Percentiles rank a stretch among this genome's conserved stretches.
phyloP scores from a whole-genome alignment of 1,140 invertebrate species.

The Ridgeia piscesae region DNA sequence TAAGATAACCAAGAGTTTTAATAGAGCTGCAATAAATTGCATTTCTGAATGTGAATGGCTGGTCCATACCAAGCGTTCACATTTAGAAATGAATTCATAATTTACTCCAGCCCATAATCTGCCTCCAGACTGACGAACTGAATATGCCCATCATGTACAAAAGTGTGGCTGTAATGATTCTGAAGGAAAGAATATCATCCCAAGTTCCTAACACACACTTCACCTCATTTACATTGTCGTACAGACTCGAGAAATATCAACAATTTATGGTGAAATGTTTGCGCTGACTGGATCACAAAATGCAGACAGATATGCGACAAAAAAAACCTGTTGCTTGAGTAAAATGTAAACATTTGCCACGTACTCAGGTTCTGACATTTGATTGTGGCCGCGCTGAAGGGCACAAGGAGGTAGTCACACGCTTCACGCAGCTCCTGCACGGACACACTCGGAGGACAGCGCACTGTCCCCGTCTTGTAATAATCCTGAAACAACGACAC shows the following conservation, averaged over 20 bases:
- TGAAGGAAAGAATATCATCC: neutral
- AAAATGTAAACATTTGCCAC: slow-evolving; percentile 48
- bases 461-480: slow-evolving; percentile 86
- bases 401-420: slow-evolving; percentile 97
- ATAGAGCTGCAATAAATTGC: too few relatives aligned
- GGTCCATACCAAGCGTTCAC: too few relatives aligned
- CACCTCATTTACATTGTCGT: neutral
- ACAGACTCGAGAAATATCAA: neutral
- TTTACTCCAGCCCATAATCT: neutral
- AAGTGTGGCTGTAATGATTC: neutral
- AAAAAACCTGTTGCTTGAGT: neutral
- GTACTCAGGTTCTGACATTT: slow-evolving; percentile 92
- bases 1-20: too few relatives aligned
- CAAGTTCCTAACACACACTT: neutral
- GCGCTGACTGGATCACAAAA: neutral
- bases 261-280: neutral
- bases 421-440: slow-evolving; percentile 95
- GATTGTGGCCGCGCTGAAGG: slow-evolving; percentile 94
- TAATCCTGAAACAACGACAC: slow-evolving; percentile 69
- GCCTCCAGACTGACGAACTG: neutral
- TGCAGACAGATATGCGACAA: neutral
- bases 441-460: slow-evolving; percentile 80
- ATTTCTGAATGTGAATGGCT: too few relatives aligned
- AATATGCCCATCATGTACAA: neutral
- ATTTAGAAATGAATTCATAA: neutral